These are phyloP conservation scores for Varanus komodoensis DNA, from an alignment of 2,113 vertebrate genomes.

Conservation along the genomic window DNA sequence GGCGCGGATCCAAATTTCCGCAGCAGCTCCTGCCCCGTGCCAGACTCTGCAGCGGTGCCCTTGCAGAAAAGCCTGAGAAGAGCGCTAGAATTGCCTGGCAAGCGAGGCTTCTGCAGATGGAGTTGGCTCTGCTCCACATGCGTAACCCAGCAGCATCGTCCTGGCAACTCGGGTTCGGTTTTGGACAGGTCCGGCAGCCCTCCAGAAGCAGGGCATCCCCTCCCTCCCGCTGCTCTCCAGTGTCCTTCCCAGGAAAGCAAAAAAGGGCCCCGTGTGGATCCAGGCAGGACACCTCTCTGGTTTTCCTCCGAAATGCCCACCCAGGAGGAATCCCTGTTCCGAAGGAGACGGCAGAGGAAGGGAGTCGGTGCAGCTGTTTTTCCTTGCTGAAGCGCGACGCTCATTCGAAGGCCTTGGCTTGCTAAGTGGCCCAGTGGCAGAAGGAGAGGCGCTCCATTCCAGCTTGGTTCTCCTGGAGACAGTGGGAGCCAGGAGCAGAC, in stretches of 20 bases:
- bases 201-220: not conserved
- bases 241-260: not conserved
- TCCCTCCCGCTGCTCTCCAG: not conserved
- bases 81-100: not conserved
- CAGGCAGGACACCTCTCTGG: not conserved
- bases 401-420: not conserved
- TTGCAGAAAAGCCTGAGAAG: fast-evolving
- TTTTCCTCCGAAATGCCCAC: not conserved
- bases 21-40: too few relatives aligned
- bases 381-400: not conserved
- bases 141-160: not conserved
- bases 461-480: not conserved
- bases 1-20: not conserved
- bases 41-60: too few relatives aligned
- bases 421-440: not conserved
- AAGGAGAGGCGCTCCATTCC: not conserved
- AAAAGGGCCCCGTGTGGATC: not conserved
- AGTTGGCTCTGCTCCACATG: not conserved
- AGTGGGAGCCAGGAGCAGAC: not conserved
- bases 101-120: not conserved
- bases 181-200: not conserved
- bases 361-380: not conserved
- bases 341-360: not conserved
- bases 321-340: not conserved
- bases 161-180: not conserved